Base-by-base conservation (phyloP, 1,140 invertebrate genomes). In the Psilanteris sp. region DNA sequence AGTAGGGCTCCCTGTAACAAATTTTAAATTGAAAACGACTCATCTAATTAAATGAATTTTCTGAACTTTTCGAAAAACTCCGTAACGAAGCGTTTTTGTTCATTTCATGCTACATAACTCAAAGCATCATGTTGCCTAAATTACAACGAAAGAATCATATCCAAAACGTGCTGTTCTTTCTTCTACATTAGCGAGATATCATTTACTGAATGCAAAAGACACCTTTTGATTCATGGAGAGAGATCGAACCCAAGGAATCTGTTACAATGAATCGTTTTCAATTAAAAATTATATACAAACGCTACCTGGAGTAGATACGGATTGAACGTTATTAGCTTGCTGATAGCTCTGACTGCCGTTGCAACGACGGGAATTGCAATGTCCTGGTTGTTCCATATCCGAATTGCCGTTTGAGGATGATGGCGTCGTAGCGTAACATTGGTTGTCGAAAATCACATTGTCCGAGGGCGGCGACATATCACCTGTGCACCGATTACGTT, bases 391-490 rank as follows among this genome's bases (percentile, higher is more conserved):
- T 83, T 96, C 94, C 88, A 95, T 93, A 84, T 96, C 95, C 24
- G 94, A 95, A 88, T 96, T 96, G 24, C 95, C 95, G 78, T 96
- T 96, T 79, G 94, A 96, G 14, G 95, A 96, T 77, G 95, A 96
- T 9, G 96, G 95, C 20, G 95, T 97, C 7, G 95, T 96, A 8
- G 95, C 95, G 89, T 97, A 97, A 89, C 95, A 96, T 81, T 96
- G 95, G 89, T 96, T 96, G 90, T 97, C 96, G 87, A 96, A 97
- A 85, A 96, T 93, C 15, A 96, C 94, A 86, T 96, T 96, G 86
- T 97, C 95, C 36, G 95, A 96, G 1, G 95, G 94, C 54, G 95
- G 95, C 4, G 95, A 96, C 67, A 93, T 90, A 81, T 96, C 95
- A 83, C 91, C 91, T 85, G 91, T 91, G 84, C 89, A 90, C 52